Base-by-base conservation (phyloP, 2,113 vertebrate species). In the Pseudopipra pipra region DNA sequence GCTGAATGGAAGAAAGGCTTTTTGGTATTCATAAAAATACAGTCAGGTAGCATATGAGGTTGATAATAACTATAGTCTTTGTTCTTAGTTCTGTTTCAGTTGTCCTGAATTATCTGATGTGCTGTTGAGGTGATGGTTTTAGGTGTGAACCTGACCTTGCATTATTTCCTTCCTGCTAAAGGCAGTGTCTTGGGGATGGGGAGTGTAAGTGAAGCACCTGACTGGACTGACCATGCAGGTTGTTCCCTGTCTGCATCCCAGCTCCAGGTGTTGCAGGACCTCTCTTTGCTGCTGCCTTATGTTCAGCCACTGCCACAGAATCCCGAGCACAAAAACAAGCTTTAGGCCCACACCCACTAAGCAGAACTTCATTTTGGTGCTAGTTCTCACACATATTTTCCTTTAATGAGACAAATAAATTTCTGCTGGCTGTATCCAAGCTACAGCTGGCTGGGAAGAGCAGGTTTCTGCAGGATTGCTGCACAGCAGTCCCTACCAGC, bases 241-340 rank as follows among this genome's bases (percentile, higher is more conserved):
- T 84, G n/a, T 62, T 84, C 27, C 15, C 4, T 59, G 68, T 37
- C 87, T 77, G 52, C 76, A 19, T 62, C 82, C 75, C 35, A 28
- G 0, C 46, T 75, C 78, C 41, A 3, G 1, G 0, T 0, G 0
- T 52, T 46, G 68, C 2, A 2, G 44, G 39, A 55, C 73, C 35
- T 59, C 31, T 47, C 46, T 75, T 75, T n/a, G 37, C 71, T 71
- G 68, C 31, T 63, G 28, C 55, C 31, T 71, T 52, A 62, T 0
- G 0, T 83, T 76, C 72, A 68, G 33, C 63, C 1, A 0, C 33
- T 47, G 44, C 68, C 39, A 54, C 61, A 18, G 30, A 74, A 49
- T 18, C 1, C 2, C 0, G 0, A 71, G 70, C 37, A 22, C 15
- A 8, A 22, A 55, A 61, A 24, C 0, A 0, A 72, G 61, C 56